phyloP scores from a whole-genome alignment of 2,888 invertebrate species.

The Zelleria hepariella region DNA sequence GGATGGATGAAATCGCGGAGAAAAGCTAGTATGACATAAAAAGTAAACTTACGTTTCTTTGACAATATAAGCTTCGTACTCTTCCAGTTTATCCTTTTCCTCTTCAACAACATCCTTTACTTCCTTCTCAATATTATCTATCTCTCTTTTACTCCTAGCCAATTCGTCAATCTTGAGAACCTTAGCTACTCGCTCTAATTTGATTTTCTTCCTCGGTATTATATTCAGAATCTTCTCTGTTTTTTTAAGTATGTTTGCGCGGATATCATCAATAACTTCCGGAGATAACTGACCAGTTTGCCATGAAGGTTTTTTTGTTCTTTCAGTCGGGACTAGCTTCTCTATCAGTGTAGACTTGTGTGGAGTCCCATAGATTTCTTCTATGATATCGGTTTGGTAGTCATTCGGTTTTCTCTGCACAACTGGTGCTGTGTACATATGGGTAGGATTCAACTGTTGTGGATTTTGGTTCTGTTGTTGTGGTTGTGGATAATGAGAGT shows the following conservation, averaged over 20 bases:
- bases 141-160: constrained; percentile 29
- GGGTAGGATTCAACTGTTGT: background rate
- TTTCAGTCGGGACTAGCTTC: constrained; percentile 2
- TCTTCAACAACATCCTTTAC: background rate
- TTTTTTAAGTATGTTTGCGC: constrained; percentile 38
- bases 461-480: no score
- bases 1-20: no score
- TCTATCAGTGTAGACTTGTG: background rate
- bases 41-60: constrained; percentile 44
- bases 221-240: constrained; percentile 29
- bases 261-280: constrained; percentile 41
- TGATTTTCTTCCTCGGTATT: constrained; percentile 38
- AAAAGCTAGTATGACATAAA: no score
- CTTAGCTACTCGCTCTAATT: constrained; percentile 47
- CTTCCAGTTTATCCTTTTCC: constrained; percentile 9
- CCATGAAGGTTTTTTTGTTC: constrained; percentile 31
- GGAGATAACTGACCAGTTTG: constrained; percentile 39
- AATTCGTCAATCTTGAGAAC: constrained; percentile 34
- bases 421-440: background rate
- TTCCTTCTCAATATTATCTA: background rate
- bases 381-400: background rate
- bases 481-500: background rate
- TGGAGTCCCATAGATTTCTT: background rate
- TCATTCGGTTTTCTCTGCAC: background rate
- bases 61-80: constrained; percentile 40